Evolutionary conservation across 2,113 vertebrate genomes (phyloP).

Genomic region (Butorides virescens): DNA sequence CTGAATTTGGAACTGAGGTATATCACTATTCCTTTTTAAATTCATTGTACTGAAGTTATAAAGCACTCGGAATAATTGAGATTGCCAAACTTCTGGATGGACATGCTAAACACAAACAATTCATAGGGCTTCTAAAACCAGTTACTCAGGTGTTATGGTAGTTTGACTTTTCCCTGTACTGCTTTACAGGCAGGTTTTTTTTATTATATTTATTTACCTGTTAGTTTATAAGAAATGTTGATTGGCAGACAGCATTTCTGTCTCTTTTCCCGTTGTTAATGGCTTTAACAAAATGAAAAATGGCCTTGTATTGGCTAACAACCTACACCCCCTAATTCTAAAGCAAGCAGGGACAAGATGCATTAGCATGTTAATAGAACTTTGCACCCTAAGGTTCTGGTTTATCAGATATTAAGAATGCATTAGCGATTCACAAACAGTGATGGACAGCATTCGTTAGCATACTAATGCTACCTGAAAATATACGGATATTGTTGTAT

Average conservation of each 20-base stretch:
- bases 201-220: background rate
- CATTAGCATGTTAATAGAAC: constrained; percentile 72
- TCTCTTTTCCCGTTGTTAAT: constrained; percentile 46
- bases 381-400: constrained; percentile 56
- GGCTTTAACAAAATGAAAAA: constrained; percentile 49
- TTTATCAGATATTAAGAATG: constrained; percentile 61
- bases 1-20: background rate
- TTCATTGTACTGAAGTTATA: background rate
- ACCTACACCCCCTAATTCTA: constrained; percentile 39
- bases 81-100: background rate
- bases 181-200: background rate
- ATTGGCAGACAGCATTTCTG: constrained; percentile 22
- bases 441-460: constrained; percentile 55
- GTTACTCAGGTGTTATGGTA: background rate
- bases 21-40: background rate
- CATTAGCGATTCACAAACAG: constrained; percentile 33
- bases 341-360: constrained; percentile 46
- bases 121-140: background rate
- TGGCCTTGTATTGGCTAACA: constrained; percentile 30
- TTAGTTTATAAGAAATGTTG: constrained; percentile 1
- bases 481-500: background rate
- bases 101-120: background rate
- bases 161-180: background rate
- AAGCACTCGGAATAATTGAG: background rate
- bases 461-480: constrained; percentile 49